These are phyloP conservation scores for Sanderia malayensis DNA, from an alignment of 30 jellyfish, hydroid and myxozoan genomes.

Conservation along the genomic window DNA sequence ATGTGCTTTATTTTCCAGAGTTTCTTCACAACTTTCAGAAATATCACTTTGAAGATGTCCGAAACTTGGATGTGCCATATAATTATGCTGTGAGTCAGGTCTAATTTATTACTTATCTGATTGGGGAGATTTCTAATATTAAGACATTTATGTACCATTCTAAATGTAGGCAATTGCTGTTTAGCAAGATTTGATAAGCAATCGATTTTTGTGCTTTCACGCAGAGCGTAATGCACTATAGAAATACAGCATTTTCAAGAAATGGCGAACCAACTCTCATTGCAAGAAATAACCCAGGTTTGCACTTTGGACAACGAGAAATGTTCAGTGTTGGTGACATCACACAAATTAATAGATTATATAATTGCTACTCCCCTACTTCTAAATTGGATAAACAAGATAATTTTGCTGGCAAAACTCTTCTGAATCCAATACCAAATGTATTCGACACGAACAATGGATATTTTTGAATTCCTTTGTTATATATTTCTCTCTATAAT, in stretches of 20 bases:
- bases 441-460: not conserved
- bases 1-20: slow-evolving; percentile 25
- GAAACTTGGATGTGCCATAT: slow-evolving; percentile 74
- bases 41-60: slow-evolving; percentile 56
- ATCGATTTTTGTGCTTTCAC: too few species aligned
- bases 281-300: slow-evolving; percentile 39
- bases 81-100: slow-evolving; percentile 71
- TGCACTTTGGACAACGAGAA: slow-evolving; percentile 90
- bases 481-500: too few species aligned
- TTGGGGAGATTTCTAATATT: too few species aligned
- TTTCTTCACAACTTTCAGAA: slow-evolving; percentile 84
- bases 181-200: too few species aligned
- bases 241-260: slow-evolving; percentile 84
- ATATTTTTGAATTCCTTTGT: not conserved
- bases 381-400: too few species aligned
- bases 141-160: too few species aligned
- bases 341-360: slow-evolving; percentile 66
- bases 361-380: slow-evolving; percentile 56
- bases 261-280: slow-evolving; percentile 75
- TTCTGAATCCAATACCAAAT: not conserved
- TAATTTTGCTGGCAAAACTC: too few species aligned
- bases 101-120: not conserved
- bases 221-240: slow-evolving; percentile 96
- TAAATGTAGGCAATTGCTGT: too few species aligned
- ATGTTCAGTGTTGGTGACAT: slow-evolving; percentile 82